Percentiles rank a stretch among this genome's conserved stretches.
Conservation (phyloP, 2,888 invertebrate genomes). For the Cotesia congregata region DNA sequence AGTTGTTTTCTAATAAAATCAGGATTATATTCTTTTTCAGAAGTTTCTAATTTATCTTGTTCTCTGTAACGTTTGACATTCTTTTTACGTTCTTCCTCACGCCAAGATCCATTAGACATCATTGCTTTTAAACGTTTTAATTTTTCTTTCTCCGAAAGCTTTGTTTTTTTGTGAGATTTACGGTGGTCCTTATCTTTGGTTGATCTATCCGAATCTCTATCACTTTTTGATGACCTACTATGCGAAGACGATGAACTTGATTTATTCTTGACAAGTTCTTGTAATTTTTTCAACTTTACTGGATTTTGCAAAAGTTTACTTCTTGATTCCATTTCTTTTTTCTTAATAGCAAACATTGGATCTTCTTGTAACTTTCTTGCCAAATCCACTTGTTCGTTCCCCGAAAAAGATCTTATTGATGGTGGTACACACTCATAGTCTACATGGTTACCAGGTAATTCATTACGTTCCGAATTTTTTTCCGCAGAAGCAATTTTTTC, state of each 20-base stretch:
- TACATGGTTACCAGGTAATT: conserved; percentile 76
- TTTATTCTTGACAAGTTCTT: conserved; percentile 77
- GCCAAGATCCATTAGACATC: conserved; percentile 84
- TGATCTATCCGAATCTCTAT: conserved; percentile 40
- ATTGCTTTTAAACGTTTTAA: conserved; percentile 83
- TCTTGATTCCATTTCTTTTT: conserved; percentile 89
- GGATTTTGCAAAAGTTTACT: conserved; percentile 92
- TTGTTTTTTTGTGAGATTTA: conserved; percentile 60
- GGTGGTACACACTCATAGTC: conserved; percentile 85
- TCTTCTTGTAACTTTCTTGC: conserved; percentile 93
- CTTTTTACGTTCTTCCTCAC: conserved; percentile 77
- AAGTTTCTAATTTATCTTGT: conserved; percentile 72
- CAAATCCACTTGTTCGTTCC: conserved; percentile 84
- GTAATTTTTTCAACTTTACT: conserved; percentile 87
- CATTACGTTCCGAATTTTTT: conserved; percentile 68
- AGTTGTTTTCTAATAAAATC: conserved; percentile 77
- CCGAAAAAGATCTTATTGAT: conserved; percentile 75
- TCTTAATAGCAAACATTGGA: conserved; percentile 90
- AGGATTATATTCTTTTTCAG: conserved; percentile 68
- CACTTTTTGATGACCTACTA: conserved; percentile 39
- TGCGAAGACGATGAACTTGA: conserved; percentile 47
- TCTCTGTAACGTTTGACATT: conserved; percentile 78
- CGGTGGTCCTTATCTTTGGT: conserved; percentile 56
- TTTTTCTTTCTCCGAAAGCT: conserved; percentile 77
- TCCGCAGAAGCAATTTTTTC: conserved; percentile 77